Evolutionary conservation across 2,888 invertebrate genomes (phyloP).

Genomic region (Rhamphomyia laevipes): DNA sequence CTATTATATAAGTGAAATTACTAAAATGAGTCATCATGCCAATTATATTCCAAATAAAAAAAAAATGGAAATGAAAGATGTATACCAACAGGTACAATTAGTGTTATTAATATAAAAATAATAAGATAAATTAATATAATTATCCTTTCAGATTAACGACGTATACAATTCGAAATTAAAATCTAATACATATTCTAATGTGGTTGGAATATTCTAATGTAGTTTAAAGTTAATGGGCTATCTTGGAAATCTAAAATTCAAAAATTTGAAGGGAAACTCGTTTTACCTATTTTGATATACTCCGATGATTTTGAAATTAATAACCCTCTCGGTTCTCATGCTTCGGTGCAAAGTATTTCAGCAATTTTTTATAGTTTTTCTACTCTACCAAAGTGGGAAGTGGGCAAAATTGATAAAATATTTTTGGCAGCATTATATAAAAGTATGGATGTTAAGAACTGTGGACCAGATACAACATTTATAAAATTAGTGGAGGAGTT

Average conservation of each 20-base stretch:
- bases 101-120: too few relatives aligned
- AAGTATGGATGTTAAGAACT: slow-evolving; percentile 3
- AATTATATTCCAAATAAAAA: neutral
- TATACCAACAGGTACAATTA: too few relatives aligned
- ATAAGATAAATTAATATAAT: too few relatives aligned
- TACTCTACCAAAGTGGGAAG: too few relatives aligned
- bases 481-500: slow-evolving; percentile 1
- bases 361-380: neutral
- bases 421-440: neutral
- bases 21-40: neutral
- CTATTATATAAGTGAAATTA: neutral
- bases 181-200: neutral
- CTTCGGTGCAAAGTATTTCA: neutral
- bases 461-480: slow-evolving; percentile 9
- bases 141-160: too few relatives aligned
- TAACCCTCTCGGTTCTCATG: neutral
- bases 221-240: neutral
- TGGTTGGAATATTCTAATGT: too few relatives aligned
- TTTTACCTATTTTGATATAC: neutral
- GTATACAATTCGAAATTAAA: too few relatives aligned
- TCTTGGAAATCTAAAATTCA: neutral
- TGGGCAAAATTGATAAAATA: neutral
- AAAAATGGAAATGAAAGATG: too few relatives aligned
- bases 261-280: neutral
- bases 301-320: too few relatives aligned